A percentile compares a stretch with the other conserved stretches of the same genome.
These are phyloP conservation scores for Teleopsis dalmanni DNA, from an alignment of 1,140 invertebrate species.

Conservation along the genomic window DNA sequence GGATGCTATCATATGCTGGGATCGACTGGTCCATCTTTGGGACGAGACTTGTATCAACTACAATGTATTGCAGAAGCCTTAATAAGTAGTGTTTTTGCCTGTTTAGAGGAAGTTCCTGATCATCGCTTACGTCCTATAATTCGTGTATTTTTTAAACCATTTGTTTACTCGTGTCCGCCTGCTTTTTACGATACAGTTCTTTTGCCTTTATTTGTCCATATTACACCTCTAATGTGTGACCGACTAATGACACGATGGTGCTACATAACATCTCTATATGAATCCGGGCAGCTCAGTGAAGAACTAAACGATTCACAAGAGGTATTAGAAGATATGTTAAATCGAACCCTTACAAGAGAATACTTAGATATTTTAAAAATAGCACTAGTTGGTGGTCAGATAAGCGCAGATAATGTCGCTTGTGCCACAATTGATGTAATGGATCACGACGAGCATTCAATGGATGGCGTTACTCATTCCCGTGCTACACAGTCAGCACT, in stretches of 20 bases:
- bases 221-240: constrained; percentile 71
- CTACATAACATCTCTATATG: constrained; percentile 64
- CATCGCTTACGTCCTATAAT: constrained; percentile 74
- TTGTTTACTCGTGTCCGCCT: constrained; percentile 75
- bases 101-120: constrained; percentile 71
- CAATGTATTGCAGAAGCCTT: constrained; percentile 56
- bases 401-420: constrained; percentile 33
- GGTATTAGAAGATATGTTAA: constrained; percentile 81
- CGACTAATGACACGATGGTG: constrained; percentile 71
- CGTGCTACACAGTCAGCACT: constrained; percentile 48
- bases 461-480: constrained; percentile 50
- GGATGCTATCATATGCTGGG: constrained; percentile 72
- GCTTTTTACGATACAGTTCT: constrained; percentile 66
- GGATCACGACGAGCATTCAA: constrained; percentile 60
- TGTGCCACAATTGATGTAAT: constrained; percentile 48
- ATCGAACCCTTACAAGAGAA: constrained; percentile 76
- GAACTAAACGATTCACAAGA: constrained; percentile 73
- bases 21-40: constrained; percentile 67
- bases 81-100: constrained; percentile 59
- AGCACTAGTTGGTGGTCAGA: constrained; percentile 49
- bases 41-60: constrained; percentile 72
- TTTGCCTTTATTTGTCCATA: constrained; percentile 65
- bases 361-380: constrained; percentile 78
- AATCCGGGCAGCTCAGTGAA: constrained; percentile 68
- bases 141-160: constrained; percentile 75